phyloP scores from a whole-genome alignment of 2,113 vertebrate genomes.

The Piaya cayana region DNA sequence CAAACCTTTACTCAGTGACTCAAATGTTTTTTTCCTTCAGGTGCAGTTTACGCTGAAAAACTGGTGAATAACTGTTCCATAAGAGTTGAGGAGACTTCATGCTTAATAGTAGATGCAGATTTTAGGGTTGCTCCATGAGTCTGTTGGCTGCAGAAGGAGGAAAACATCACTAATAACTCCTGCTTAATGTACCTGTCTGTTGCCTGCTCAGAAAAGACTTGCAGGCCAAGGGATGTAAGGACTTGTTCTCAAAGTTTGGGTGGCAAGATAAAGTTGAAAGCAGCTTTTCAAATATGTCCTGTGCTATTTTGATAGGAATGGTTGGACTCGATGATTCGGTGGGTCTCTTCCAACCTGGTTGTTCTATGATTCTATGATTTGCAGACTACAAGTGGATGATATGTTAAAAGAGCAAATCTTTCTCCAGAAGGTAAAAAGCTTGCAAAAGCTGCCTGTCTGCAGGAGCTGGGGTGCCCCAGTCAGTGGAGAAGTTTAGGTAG shows the following conservation, averaged over 20 bases:
- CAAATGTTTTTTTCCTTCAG: neutral
- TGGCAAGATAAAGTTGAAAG: neutral
- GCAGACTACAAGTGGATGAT: neutral
- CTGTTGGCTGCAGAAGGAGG: neutral
- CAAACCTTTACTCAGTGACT: neutral
- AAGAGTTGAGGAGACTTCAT: neutral
- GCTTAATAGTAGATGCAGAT: neutral
- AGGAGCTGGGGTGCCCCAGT: accelerated
- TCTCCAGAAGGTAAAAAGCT: neutral
- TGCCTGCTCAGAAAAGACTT: neutral
- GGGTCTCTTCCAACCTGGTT: no score
- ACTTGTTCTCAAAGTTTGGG: neutral
- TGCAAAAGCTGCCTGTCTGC: accelerated
- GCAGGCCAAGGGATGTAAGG: neutral
- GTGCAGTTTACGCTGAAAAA: neutral
- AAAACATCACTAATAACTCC: neutral
- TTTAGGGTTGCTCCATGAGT: neutral
- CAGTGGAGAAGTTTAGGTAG: neutral
- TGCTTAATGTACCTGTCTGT: neutral
- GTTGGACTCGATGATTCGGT: no score
- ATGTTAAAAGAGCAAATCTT: neutral
- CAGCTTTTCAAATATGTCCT: neutral
- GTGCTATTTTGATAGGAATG: no score
- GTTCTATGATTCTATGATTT: no score
- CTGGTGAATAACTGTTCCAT: neutral